A percentile compares a stretch with the other conserved stretches of the same genome.
These are phyloP conservation scores for Thelaira solivaga DNA, from an alignment of 2,888 invertebrate species.

Conservation along the genomic window DNA sequence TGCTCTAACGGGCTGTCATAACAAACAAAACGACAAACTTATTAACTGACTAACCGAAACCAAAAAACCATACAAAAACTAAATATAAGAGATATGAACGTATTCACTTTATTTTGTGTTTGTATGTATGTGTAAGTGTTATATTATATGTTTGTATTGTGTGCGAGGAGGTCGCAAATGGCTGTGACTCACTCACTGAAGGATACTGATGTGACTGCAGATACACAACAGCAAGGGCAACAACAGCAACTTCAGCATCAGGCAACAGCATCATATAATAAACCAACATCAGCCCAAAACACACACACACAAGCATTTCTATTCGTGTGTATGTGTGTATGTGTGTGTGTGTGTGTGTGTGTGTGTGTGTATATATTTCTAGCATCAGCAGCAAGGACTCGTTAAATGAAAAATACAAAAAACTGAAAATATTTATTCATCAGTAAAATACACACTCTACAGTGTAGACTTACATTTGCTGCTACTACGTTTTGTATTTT, in stretches of 20 bases:
- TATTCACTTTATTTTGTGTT: constrained; percentile 37
- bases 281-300: constrained; percentile 44
- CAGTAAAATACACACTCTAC: constrained; percentile 49
- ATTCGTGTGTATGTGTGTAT: background rate
- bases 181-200: constrained; percentile 61
- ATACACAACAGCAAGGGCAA: constrained; percentile 55
- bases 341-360: background rate
- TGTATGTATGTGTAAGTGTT: background rate
- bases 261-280: constrained; percentile 46
- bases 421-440: constrained; percentile 56
- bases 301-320: background rate
- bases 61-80: constrained; percentile 59
- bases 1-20: background rate
- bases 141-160: background rate
- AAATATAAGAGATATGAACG: constrained; percentile 53
- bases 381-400: constrained; percentile 58
- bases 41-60: constrained; percentile 56
- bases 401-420: constrained; percentile 51
- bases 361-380: background rate
- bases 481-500: constrained; percentile 22
- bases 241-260: constrained; percentile 44
- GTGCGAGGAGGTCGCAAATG: constrained; percentile 59
- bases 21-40: constrained; percentile 24
- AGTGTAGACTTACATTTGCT: constrained; percentile 22
- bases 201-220: constrained; percentile 62